These are phyloP conservation scores for Rhimphoctona megacephalus DNA, from an alignment of 2,888 invertebrate genomes.

Conservation along the genomic window DNA sequence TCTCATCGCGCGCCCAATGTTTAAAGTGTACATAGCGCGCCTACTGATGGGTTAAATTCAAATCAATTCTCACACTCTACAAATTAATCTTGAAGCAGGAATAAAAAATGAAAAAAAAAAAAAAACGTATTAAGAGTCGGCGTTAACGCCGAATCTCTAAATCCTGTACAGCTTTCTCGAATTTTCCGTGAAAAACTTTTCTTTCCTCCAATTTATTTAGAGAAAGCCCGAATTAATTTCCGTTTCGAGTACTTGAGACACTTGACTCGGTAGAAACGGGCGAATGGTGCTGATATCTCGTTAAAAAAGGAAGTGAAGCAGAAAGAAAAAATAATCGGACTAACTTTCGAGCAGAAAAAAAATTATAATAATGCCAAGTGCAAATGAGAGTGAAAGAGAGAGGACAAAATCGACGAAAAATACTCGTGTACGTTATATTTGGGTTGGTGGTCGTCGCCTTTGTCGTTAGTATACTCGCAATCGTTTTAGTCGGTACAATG, in stretches of 20 bases:
- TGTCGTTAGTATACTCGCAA: slow-evolving; percentile 44
- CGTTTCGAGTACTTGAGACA: slow-evolving; percentile 23
- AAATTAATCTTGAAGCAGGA: slow-evolving; percentile 5
- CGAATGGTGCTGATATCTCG: slow-evolving; percentile 42
- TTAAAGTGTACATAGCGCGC: too few species aligned
- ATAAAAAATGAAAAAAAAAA: not conserved
- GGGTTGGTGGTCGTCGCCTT: slow-evolving; percentile 15
- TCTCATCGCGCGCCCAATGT: too few species aligned
- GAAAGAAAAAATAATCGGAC: slow-evolving; percentile 50
- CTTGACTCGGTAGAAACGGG: not conserved
- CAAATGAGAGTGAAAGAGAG: slow-evolving; percentile 29
- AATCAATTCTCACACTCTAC: slow-evolving; percentile 1
- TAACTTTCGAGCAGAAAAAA: slow-evolving; percentile 37
- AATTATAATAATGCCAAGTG: slow-evolving; percentile 38
- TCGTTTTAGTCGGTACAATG: slow-evolving; percentile 53
- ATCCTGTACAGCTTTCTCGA: not conserved
- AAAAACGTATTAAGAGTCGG: not conserved
- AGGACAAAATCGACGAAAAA: slow-evolving; percentile 33
- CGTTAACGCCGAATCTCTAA: not conserved
- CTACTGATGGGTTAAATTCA: too few species aligned
- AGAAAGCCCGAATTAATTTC: slow-evolving; percentile 43
- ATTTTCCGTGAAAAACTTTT: not conserved
- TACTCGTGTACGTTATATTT: slow-evolving; percentile 28
- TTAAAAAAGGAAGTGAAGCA: slow-evolving; percentile 25
- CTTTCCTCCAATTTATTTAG: slow-evolving; percentile 29